Conservation (phyloP, 2,113 vertebrate species). For the Mobula hypostoma region DNA sequence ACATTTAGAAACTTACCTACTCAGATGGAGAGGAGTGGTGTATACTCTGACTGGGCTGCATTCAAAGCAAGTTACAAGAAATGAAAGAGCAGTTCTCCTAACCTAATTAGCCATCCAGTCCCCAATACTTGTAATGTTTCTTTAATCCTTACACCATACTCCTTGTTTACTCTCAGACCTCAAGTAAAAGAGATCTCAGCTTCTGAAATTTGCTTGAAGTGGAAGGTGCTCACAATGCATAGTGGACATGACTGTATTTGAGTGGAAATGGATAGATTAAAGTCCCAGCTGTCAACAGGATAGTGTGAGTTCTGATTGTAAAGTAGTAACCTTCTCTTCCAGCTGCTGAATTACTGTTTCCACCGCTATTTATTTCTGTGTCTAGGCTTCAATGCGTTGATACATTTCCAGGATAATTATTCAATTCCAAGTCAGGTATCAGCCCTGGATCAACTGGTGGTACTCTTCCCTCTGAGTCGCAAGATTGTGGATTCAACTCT, state of each 20-base stretch:
- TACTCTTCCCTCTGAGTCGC: no score
- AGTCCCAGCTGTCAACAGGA: background rate
- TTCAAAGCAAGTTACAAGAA: background rate
- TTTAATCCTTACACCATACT: background rate
- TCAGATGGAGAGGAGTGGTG: background rate
- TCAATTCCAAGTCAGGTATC: no score
- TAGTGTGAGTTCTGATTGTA: background rate
- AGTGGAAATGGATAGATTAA: background rate
- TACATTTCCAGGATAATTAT: no score
- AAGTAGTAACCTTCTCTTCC: background rate
- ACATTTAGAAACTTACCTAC: background rate
- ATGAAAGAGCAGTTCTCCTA: background rate
- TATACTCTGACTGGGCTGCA: background rate
- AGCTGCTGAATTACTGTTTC: background rate
- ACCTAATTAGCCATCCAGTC: background rate
- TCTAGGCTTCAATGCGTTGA: background rate
- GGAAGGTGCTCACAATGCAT: background rate
- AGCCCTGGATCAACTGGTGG: no score
- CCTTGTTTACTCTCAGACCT: background rate
- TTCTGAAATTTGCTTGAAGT: background rate
- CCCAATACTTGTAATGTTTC: background rate
- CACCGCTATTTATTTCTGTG: background rate
- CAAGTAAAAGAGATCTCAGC: background rate
- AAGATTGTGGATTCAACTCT: no score
- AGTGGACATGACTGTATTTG: background rate